Base-by-base conservation (phyloP, 2,888 invertebrate species). In the Caenorhabditis japonica region DNA sequence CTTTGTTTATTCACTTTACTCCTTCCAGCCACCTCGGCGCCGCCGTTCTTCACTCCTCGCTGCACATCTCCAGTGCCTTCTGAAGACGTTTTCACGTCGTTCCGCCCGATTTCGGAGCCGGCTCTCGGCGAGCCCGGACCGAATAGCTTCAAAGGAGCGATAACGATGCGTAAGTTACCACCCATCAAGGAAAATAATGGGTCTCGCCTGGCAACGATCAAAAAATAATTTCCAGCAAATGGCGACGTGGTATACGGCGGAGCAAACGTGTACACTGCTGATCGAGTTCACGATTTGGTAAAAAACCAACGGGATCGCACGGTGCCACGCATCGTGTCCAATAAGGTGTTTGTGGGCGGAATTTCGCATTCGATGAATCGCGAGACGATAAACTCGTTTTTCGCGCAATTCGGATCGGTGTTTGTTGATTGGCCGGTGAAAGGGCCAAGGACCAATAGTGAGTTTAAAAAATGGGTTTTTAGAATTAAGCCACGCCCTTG, bases 341-440 rank as follows among this genome's bases (percentile, higher is more conserved):
- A 75, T 39, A 75, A 75, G 58, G 64, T 75, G 1, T 75, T 75
- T 25, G 70, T 75, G 17, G 75, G 75, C 10, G 69, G 75, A 19
- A 70, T 75, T 4, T 47, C 49, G 1, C 62, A 56, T 19, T 27
- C 52, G 2, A 74, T 68, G 68, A 43, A 74, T 27, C 58, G 70
- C n/a, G 47, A 58, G 13, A 39, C 21, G 7, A 58, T 74, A 43
- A 56, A 60, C 36, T 43, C 17, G 0, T 73, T 73, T 17, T 73
- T 73, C 39, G 59, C 60, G 2, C 15, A 47, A 17, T 73, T 66
- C 21, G 73, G 73, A 15, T 27, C 56, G 2, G 73, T 73, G 7
- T 73, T 66, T 25, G 46, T 73, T 12, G 73, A 75, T 51, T 75
- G 75, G 75, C 75, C 75, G 3, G 52, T 60, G 5, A 75, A 70